A percentile compares a stretch with the other conserved stretches of the same genome.
phyloP scores from a whole-genome alignment of 64 coral and sea anemone genomes.

The Porites australiensis region DNA sequence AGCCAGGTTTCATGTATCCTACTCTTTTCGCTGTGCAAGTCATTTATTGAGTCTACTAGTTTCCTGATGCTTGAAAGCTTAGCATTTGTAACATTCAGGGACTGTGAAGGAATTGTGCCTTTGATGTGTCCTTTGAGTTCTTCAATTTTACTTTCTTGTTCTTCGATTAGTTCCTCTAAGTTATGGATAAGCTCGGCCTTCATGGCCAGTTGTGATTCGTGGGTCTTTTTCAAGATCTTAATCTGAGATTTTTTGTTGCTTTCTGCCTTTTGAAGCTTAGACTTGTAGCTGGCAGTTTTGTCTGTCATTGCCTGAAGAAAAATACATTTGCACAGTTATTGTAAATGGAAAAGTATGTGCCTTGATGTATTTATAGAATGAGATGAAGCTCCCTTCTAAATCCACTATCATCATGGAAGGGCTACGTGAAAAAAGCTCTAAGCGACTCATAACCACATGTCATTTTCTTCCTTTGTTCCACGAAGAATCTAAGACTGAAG shows the following conservation, averaged over 20 bases:
- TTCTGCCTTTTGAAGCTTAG: constrained; percentile 91
- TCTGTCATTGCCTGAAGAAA: constrained; percentile 90
- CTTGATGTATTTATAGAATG: no score
- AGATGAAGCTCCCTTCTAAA: no score
- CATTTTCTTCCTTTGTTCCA: no score
- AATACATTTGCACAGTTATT: not conserved
- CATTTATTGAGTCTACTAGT: constrained; percentile 90
- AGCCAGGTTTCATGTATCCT: constrained; percentile 86
- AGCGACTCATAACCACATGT: no score
- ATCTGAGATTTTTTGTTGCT: constrained; percentile 94
- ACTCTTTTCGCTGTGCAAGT: constrained; percentile 82
- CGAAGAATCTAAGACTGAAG: no score
- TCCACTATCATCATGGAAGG: no score
- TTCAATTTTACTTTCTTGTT: constrained; percentile 86
- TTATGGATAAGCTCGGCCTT: constrained; percentile 90
- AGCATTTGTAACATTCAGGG: not conserved
- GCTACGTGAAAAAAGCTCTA: no score
- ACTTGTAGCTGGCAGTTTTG: constrained; percentile 89
- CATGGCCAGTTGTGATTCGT: constrained; percentile 86
- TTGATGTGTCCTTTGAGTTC: constrained; percentile 83
- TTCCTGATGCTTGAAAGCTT: constrained; percentile 84
- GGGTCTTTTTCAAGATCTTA: constrained; percentile 96
- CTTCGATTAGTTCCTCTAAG: constrained; percentile 90
- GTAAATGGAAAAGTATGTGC: no score
- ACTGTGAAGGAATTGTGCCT: constrained; percentile 42